These are phyloP conservation scores for Phaedon cochleariae DNA, from an alignment of 2,888 invertebrate genomes.

Conservation along the genomic window DNA sequence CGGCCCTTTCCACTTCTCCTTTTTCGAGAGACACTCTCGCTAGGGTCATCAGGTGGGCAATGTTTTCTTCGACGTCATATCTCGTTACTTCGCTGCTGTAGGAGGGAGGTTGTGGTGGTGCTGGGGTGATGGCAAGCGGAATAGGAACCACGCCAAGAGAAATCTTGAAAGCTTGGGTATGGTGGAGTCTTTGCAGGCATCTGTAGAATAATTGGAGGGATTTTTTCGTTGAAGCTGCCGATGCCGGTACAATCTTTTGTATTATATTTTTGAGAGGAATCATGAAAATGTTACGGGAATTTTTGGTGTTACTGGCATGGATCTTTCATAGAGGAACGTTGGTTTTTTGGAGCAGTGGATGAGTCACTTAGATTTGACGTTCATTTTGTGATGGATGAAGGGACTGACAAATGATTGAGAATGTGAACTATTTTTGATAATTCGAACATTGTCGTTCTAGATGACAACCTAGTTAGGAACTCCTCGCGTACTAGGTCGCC, in stretches of 20 bases:
- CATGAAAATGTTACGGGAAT: constrained; percentile 33
- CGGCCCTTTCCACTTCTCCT: constrained; percentile 58
- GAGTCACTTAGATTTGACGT: not conserved
- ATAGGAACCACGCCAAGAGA: not conserved
- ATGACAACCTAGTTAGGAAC: too few relatives aligned
- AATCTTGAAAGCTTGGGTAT: not conserved
- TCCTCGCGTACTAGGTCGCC: too few relatives aligned
- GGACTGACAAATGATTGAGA: too few relatives aligned
- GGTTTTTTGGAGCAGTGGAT: not conserved
- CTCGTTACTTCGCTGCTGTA: constrained; percentile 25
- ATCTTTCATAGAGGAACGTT: not conserved
- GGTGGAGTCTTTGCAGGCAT: constrained; percentile 1
- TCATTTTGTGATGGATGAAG: not conserved
- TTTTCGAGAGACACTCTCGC: constrained; percentile 57
- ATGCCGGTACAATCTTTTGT: constrained; percentile 1
- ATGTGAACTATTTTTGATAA: too few relatives aligned
- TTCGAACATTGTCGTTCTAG: too few relatives aligned
- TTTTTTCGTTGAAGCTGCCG: not conserved
- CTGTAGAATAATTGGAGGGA: constrained; percentile 10
- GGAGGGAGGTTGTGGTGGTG: not conserved
- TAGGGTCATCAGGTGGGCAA: constrained; percentile 56
- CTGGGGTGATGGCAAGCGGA: constrained; percentile 1
- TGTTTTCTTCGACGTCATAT: constrained; percentile 57
- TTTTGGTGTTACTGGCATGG: not conserved
- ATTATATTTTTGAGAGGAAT: constrained; percentile 24